phyloP scores from a whole-genome alignment of 2,113 vertebrate species.

The Xiphias gladius region DNA sequence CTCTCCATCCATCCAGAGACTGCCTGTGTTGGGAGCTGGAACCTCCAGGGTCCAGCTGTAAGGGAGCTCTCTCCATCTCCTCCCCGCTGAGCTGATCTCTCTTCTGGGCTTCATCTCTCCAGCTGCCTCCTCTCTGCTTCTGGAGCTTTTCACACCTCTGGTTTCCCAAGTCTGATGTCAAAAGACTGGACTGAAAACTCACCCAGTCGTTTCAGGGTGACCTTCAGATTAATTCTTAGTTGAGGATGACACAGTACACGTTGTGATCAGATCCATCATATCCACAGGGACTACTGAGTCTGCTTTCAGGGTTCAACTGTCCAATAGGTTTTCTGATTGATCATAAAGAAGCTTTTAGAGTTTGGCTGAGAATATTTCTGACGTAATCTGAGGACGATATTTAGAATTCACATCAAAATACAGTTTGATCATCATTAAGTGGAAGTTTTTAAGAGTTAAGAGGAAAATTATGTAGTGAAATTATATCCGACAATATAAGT shows the following conservation, averaged over 20 bases:
- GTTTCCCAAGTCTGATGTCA: background rate
- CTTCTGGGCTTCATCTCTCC: slow-evolving; percentile 25
- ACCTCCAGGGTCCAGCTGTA: slow-evolving; percentile 82
- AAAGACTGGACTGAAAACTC: background rate
- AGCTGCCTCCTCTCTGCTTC: slow-evolving; percentile 5
- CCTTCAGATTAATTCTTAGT: background rate
- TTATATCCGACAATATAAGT: slow-evolving; percentile 2
- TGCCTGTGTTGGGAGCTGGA: slow-evolving; percentile 78
- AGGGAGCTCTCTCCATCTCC: slow-evolving; percentile 18
- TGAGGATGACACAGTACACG: background rate
- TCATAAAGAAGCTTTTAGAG: background rate
- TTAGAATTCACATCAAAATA: background rate
- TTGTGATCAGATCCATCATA: background rate
- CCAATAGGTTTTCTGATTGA: background rate
- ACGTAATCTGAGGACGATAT: background rate
- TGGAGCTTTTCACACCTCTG: slow-evolving; percentile 60
- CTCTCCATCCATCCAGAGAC: slow-evolving; percentile 74
- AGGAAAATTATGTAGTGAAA: background rate
- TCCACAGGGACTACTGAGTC: background rate
- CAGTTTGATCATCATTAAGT: background rate
- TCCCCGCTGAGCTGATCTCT: slow-evolving; percentile 21
- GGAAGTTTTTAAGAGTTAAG: background rate
- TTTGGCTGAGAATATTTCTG: background rate
- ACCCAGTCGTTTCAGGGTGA: background rate
- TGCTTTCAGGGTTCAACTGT: slow-evolving; percentile 16